Conservation (phyloP, 2,888 invertebrate genomes). For the Hoplodrina ambigua region DNA sequence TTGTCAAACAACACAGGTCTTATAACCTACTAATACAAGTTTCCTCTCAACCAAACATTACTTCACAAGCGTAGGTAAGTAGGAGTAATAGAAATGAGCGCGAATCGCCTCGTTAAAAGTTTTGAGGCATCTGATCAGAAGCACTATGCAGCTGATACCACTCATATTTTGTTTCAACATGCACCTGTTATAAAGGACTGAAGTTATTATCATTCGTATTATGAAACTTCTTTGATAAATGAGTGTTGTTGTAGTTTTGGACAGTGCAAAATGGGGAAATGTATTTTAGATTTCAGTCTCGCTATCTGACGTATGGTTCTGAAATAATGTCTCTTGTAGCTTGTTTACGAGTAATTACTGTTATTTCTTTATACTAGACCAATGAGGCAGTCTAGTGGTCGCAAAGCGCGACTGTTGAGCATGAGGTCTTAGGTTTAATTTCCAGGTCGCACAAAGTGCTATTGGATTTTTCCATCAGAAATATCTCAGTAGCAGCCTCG, state of each 20-base stretch:
- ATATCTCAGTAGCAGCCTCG: too few relatives aligned
- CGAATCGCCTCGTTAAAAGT: conserved; percentile 78
- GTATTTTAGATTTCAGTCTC: conserved; percentile 69
- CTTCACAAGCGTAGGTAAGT: neutral
- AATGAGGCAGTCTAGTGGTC: too few relatives aligned
- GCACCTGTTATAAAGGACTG: conserved; percentile 65
- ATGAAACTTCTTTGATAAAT: conserved; percentile 83
- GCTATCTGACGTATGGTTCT: conserved; percentile 46
- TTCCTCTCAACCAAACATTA: neutral
- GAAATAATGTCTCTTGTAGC: conserved; percentile 39
- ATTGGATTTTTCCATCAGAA: too few relatives aligned
- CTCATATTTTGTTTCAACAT: conserved; percentile 39
- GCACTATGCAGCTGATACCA: conserved; percentile 45
- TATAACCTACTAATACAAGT: neutral
- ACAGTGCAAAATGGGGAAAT: conserved; percentile 73
- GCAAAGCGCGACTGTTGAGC: too few relatives aligned
- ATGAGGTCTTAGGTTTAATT: too few relatives aligned
- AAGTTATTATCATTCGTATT: conserved; percentile 84
- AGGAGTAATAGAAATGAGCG: conserved; percentile 67
- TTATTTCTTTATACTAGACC: conserved; percentile 6
- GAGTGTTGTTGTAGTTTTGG: conserved; percentile 78
- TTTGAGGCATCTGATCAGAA: conserved; percentile 62
- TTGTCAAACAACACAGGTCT: too few relatives aligned
- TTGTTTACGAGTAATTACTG: conserved; percentile 28
- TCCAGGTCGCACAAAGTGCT: too few relatives aligned